Evolutionary conservation across 2,888 invertebrate species (phyloP), one percentile per base, ranked within the genome.

Genomic region (Xanthia togata): DNA sequence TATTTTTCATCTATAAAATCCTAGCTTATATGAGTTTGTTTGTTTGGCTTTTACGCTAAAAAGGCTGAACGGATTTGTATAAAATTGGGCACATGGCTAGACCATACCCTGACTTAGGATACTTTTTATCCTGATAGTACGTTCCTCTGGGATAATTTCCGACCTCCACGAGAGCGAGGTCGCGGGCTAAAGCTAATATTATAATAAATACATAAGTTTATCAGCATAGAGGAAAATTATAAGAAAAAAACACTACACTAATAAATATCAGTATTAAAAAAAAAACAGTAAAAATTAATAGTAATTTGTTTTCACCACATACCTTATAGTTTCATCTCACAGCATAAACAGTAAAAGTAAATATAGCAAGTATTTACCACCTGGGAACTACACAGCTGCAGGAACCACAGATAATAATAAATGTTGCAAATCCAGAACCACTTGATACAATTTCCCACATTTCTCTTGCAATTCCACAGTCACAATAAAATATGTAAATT

Each of bases 401-500:
- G 17, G 41, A 23, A 14, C 14, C 55, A 57, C 31, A 60, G 44
- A 72, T 57, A 53, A 50, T 38, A 68, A 71, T 20, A 68, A 63
- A 70, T 35, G 17, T 38, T 55, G 44, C 59, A 64, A 82, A 73
- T 73, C 60, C 53, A 64, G 73, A 70, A 68, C 44, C 59, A 73
- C 64, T 82, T 69, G 38, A 62, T 71, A 73, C 35, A 68, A 68
- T 76, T 76, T 83, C 47, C 57, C n/a, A 72, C 60, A 79, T 76
- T 84, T 70, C 70, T 68, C 76, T 84, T 78, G 79, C 75, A 76
- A 83, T 79, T 85, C 65, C 53, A 72, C 63, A 73, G 68, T 72
- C 65, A 81, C 79, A 81, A 76, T 87, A 81, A 88, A 88, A 88
- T 88, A 87, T 87, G 87, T 78, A 79, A 76, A 87, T 88, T 71